These are phyloP conservation scores for Meteorus cinctellus DNA, from an alignment of 2,888 invertebrate species.

Conservation along the genomic window DNA sequence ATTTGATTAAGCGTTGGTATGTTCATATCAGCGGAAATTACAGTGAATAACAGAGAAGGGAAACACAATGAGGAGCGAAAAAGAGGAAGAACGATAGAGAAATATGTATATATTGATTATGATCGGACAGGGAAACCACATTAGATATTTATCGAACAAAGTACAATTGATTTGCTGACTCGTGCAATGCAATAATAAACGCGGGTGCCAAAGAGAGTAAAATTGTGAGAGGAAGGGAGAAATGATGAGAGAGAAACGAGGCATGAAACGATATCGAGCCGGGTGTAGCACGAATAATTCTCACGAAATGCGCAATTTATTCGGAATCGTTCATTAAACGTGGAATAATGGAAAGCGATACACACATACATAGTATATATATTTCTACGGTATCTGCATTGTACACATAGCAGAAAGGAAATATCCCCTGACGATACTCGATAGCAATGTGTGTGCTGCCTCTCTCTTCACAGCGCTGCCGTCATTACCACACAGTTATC, in stretches of 20 bases:
- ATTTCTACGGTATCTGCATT: not conserved
- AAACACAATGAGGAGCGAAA: too few relatives aligned
- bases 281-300: conserved; percentile 34
- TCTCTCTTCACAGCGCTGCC: conserved; percentile 41
- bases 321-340: conserved; percentile 52
- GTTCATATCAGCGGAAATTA: conserved; percentile 24
- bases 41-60: not conserved
- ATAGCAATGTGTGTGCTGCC: conserved; percentile 18
- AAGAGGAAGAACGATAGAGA: not conserved
- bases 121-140: conserved; percentile 29
- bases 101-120: conserved; percentile 17
- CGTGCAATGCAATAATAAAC: conserved; percentile 28
- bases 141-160: conserved; percentile 38
- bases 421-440: conserved; percentile 52
- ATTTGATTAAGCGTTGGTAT: conserved; percentile 25
- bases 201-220: conserved; percentile 11
- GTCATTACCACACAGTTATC: conserved; percentile 53
- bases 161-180: conserved; percentile 39
- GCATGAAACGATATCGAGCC: conserved; percentile 36
- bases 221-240: conserved; percentile 2
- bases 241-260: conserved; percentile 9
- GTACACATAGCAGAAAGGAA: conserved; percentile 41
- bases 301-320: conserved; percentile 49
- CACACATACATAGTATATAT: conserved; percentile 30
- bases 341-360: conserved; percentile 44